Evolutionary conservation across 2,113 vertebrate species (phyloP).

Genomic region (Notarius quadriscutis): DNA sequence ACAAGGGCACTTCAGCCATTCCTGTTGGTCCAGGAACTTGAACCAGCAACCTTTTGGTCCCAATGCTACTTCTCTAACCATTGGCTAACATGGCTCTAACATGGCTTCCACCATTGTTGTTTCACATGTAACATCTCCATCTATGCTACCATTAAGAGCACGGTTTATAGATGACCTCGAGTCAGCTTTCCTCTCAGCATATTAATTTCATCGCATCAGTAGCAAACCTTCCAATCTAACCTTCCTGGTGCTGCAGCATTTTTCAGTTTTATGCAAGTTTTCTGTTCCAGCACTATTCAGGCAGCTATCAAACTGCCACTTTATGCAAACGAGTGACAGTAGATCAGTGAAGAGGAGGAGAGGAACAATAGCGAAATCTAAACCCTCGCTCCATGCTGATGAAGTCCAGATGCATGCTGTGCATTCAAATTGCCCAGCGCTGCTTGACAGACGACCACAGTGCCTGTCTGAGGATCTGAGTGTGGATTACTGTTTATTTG

Average conservation of each 20-base stretch:
- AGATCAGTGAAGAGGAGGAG: constrained; percentile 41
- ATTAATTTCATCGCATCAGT: neutral
- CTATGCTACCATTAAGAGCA: neutral
- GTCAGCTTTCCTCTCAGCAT: neutral
- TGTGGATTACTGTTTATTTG: constrained; percentile 65
- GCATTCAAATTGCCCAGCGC: constrained; percentile 68
- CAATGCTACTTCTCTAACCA: no score
- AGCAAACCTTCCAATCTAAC: neutral
- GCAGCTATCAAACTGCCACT: constrained; percentile 37
- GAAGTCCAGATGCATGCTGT: constrained; percentile 61
- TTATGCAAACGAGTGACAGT: constrained; percentile 53
- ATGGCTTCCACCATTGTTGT: neutral
- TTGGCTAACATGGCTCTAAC: no score
- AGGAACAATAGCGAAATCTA: constrained; percentile 62
- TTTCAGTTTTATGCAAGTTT: constrained; percentile 5
- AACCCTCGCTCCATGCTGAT: constrained; percentile 64
- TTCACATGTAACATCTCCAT: neutral
- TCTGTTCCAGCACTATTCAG: neutral
- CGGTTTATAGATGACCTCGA: neutral
- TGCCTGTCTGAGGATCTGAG: constrained; percentile 65
- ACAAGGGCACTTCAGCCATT: no score
- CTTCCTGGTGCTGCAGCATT: constrained; percentile 15
- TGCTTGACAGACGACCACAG: constrained; percentile 66
- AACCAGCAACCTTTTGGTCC: no score
- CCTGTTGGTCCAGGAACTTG: no score